Conservation (phyloP, 1,140 invertebrate genomes). For the Pseudachorutes palmiensis region DNA sequence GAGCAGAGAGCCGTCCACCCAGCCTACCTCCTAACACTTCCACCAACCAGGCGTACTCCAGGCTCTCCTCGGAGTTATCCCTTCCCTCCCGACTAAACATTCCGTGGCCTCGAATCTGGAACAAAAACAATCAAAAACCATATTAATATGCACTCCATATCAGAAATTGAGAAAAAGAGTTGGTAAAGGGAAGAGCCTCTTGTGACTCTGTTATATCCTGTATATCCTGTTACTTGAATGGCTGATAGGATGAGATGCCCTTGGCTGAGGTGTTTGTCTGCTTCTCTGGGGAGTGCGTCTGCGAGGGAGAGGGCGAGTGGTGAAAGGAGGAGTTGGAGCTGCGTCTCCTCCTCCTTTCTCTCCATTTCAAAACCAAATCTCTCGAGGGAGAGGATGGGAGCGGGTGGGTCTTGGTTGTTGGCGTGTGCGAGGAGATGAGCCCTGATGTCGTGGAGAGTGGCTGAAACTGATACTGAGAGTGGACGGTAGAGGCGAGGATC, state of each 20-base stretch:
- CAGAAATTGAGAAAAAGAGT: background rate
- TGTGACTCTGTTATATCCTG: no score
- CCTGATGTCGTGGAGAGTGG: conserved; percentile 92
- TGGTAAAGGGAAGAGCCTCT: conserved; percentile 14
- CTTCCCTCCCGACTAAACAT: conserved; percentile 92
- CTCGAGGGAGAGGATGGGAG: conserved; percentile 81
- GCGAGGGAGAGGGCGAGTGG: conserved; percentile 74
- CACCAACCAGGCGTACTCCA: conserved; percentile 93
- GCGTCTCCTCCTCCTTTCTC: conserved; percentile 82
- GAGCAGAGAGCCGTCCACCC: conserved; percentile 66
- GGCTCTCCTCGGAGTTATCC: conserved; percentile 79
- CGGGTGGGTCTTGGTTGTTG: conserved; percentile 73
- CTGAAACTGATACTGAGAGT: conserved; percentile 79
- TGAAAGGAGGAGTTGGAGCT: conserved; percentile 80
- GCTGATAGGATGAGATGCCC: conserved; percentile 83
- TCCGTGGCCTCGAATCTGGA: conserved; percentile 78
- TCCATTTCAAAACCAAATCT: conserved; percentile 94
- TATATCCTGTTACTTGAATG: conserved; percentile 73
- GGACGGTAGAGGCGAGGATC: conserved; percentile 81
- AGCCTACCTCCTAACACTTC: conserved; percentile 74
- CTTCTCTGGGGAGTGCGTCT: conserved; percentile 56
- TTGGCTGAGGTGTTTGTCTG: conserved; percentile 69
- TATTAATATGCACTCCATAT: background rate
- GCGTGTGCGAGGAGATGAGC: conserved; percentile 82
- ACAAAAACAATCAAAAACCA: background rate